phyloP scores from a whole-genome alignment of 2,113 vertebrate species.

The Lampris megalopsis region DNA sequence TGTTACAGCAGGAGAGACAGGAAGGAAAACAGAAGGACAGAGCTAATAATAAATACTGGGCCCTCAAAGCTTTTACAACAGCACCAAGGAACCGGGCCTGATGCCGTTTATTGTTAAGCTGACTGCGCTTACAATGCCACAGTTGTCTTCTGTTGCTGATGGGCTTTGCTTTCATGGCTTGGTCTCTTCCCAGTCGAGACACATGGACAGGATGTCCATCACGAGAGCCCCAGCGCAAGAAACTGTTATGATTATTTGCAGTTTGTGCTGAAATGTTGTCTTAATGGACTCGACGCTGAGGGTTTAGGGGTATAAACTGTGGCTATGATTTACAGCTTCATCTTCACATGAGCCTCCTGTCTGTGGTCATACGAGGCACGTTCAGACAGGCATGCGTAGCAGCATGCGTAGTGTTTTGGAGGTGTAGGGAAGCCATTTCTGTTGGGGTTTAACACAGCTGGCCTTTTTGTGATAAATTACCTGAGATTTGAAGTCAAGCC shows the following conservation, averaged over 20 bases:
- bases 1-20: conserved; percentile 36
- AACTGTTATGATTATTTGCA: no score
- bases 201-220: background rate
- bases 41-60: conserved; percentile 47
- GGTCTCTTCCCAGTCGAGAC: no score
- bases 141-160: conserved; percentile 7
- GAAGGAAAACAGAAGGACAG: conserved; percentile 22
- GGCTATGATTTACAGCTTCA: no score
- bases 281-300: no score
- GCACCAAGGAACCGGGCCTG: conserved; percentile 26
- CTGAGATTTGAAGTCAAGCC: background rate
- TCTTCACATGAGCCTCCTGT: no score
- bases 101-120: conserved; percentile 18
- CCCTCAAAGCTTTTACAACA: conserved; percentile 49
- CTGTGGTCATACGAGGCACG: no score
- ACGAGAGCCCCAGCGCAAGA: no score
- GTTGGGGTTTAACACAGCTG: background rate
- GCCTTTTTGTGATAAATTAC: background rate
- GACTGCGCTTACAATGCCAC: conserved; percentile 21
- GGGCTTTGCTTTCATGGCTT: no score
- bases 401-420: background rate
- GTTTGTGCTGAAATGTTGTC: no score
- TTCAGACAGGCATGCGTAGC: no score
- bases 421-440: background rate
- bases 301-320: no score